Conservation (phyloP, 2,888 invertebrate genomes). For the Calameuta idolon region DNA sequence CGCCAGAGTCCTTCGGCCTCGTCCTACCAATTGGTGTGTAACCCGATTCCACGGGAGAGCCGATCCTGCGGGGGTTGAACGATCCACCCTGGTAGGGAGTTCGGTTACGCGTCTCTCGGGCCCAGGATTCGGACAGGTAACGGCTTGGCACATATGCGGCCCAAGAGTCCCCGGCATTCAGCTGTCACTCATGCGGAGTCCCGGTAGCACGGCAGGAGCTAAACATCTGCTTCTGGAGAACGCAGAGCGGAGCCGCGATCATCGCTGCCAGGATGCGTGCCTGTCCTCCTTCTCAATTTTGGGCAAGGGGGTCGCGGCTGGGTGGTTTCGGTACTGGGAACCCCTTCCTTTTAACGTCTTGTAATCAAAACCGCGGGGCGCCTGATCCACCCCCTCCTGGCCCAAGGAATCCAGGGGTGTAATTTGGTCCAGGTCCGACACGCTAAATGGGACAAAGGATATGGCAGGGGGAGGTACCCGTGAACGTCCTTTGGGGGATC, state of each 20-base stretch:
- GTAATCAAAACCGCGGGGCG: slow-evolving; percentile 24
- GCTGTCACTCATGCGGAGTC: slow-evolving; percentile 58
- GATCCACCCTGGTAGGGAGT: slow-evolving; percentile 26
- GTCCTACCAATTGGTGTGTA: neutral
- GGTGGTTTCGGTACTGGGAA: neutral
- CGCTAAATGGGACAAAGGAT: neutral
- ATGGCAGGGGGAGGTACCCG: neutral
- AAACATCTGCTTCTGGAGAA: slow-evolving; percentile 45
- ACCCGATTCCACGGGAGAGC: neutral
- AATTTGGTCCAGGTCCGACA: slow-evolving; percentile 9
- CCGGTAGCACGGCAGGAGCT: slow-evolving; percentile 30
- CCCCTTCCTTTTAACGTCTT: slow-evolving; percentile 16
- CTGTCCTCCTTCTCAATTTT: neutral
- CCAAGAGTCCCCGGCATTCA: slow-evolving; percentile 51
- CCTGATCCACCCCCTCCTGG: neutral
- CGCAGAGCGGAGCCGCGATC: slow-evolving; percentile 21
- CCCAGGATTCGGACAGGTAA: slow-evolving; percentile 33
- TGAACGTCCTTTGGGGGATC: neutral
- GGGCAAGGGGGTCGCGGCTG: neutral
- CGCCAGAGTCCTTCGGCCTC: neutral
- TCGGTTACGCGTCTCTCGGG: slow-evolving; percentile 33
- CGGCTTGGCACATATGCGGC: slow-evolving; percentile 30
- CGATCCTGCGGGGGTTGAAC: slow-evolving; percentile 27
- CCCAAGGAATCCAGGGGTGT: slow-evolving; percentile 13
- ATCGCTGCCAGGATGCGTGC: neutral